Conservation (phyloP, 1,140 invertebrate species). For the Musca domestica region DNA sequence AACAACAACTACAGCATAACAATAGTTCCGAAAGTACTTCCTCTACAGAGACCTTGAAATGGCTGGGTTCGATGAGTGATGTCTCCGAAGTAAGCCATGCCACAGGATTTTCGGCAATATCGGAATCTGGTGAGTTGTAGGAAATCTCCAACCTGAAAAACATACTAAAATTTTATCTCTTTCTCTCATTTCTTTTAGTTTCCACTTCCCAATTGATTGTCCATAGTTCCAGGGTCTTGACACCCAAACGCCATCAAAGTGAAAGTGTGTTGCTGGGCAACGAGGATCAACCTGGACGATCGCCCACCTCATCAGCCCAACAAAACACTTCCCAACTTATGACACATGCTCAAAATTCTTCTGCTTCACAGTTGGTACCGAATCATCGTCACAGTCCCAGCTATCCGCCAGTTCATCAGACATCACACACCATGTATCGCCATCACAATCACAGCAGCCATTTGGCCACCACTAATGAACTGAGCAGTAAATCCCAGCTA, state of each 20-base stretch:
- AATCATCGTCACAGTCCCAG: slow-evolving; percentile 50
- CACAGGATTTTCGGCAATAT: slow-evolving; percentile 50
- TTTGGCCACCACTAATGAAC: slow-evolving; percentile 2
- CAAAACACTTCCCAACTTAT: neutral
- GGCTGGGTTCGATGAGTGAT: slow-evolving; percentile 77
- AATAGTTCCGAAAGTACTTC: slow-evolving; percentile 68
- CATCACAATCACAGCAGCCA: slow-evolving; percentile 20
- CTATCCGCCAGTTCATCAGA: slow-evolving; percentile 44
- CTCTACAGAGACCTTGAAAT: slow-evolving; percentile 78
- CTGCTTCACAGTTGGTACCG: slow-evolving; percentile 29
- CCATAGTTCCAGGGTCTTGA: slow-evolving; percentile 75
- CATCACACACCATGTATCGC: slow-evolving; percentile 18
- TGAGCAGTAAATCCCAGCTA: neutral
- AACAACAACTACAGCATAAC: slow-evolving; percentile 31
- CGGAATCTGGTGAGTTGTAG: slow-evolving; percentile 47
- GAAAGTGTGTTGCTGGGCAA: slow-evolving; percentile 74
- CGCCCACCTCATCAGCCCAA: neutral
- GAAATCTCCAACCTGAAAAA: neutral
- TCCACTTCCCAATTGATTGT: slow-evolving; percentile 66
- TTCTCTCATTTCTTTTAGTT: slow-evolving; percentile 34
- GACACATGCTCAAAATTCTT: slow-evolving; percentile 11
- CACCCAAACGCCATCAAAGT: slow-evolving; percentile 76
- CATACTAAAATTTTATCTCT: slow-evolving; percentile 23
- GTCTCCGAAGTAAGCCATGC: slow-evolving; percentile 65
- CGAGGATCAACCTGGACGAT: slow-evolving; percentile 33